Evolutionary conservation across 1,140 invertebrate genomes (phyloP), one percentile per base, ranked within the genome.

Genomic region (Trichomalopsis sarcophagae): DNA sequence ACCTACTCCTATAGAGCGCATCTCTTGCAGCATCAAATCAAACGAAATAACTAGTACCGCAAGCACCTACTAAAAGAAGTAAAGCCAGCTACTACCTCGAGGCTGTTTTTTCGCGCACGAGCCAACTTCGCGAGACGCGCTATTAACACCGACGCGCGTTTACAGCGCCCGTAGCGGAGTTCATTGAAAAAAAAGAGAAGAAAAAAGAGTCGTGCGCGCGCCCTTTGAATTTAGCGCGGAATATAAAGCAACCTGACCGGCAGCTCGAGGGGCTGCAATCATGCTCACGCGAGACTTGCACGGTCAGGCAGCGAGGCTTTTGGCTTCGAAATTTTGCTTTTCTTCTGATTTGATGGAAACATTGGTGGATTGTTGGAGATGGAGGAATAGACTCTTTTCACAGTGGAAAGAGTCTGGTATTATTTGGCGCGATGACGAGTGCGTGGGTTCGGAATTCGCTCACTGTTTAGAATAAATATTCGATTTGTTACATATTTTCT

Each of bases 221-320:
- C 81, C 81, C 87, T 91, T 90, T 90, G 88, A 90, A 89, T 89
- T 88, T 88, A 77, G 87, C 74, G 36, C 21, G 74, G 40, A 62
- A 62, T 62, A 62, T 62, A 62, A 2, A 62, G 74, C 88, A 90
- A 91, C 89, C 91, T 91, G 91, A 92, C 89, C 90, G 88, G 87
- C 82, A 89, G 87, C 90, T 89, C 84, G 87, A 33, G 62, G 89
- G 89, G 88, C 88, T 89, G 88, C 88, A 92, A 92, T 92, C 90
- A 92, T 84, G 88, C 88, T 90, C 92, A 92, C 92, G 92, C 92
- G 89, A 92, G 40, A 7, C 40, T 44, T 44, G 10, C 9, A 71
- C 23, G n/a, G n/a, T 71, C 69, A 6, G 27, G 69, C 69, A 2
- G 69, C 33, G 71, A 36, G 27, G 27, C 13, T 36, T n/a, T 40